Evolutionary conservation across 2,113 vertebrate genomes (phyloP).

Genomic region (Pangasianodon hypophthalmus): DNA sequence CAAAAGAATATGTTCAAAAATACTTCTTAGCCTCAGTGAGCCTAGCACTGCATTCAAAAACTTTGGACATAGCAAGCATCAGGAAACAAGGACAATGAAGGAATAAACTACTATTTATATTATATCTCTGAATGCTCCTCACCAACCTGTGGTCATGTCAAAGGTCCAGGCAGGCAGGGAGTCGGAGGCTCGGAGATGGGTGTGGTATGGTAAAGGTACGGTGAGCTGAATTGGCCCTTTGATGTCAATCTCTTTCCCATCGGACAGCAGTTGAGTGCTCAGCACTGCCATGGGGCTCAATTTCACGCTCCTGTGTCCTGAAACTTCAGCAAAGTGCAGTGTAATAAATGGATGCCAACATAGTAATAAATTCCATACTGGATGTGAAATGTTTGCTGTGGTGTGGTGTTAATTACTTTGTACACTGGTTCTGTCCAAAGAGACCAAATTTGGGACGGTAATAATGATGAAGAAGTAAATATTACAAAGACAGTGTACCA

Average conservation of each 20-base stretch:
- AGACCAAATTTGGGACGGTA: background rate
- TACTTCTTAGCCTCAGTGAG: background rate
- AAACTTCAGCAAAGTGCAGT: background rate
- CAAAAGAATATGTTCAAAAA: slow-evolving; percentile 25
- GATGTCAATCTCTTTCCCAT: slow-evolving; percentile 80
- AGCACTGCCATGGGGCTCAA: slow-evolving; percentile 83
- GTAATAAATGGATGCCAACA: background rate
- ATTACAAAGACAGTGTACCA: background rate
- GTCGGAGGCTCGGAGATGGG: slow-evolving; percentile 72
- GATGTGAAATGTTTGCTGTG: background rate
- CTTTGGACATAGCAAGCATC: background rate
- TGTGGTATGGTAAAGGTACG: slow-evolving; percentile 77
- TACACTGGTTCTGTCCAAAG: background rate
- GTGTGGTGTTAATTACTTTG: background rate
- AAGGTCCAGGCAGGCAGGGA: slow-evolving; percentile 89
- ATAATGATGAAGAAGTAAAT: background rate
- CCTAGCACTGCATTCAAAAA: background rate
- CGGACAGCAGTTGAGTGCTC: slow-evolving; percentile 79
- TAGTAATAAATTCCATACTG: background rate
- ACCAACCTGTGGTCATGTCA: slow-evolving; percentile 82
- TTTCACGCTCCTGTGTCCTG: slow-evolving; percentile 82
- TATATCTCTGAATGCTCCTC: background rate
- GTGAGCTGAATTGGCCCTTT: slow-evolving; percentile 85
- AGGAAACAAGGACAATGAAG: background rate
- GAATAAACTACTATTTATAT: background rate